These are phyloP conservation scores for Trimorus sp. DNA, from an alignment of 2,888 invertebrate species.

Conservation along the genomic window DNA sequence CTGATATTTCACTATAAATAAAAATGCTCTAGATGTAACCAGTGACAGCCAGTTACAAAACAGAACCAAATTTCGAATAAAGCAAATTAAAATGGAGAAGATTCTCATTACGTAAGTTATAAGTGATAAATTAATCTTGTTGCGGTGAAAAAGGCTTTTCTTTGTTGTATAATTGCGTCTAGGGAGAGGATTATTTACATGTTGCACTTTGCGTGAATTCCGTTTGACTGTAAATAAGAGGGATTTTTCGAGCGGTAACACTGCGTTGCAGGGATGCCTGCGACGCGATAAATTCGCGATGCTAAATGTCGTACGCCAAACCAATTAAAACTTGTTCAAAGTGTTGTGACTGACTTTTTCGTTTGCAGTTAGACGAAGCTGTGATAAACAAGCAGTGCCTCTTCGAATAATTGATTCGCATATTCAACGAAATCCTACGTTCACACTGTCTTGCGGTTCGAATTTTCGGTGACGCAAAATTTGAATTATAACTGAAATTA, in stretches of 20 bases:
- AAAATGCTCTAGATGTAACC: no score
- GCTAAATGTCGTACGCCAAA: slow-evolving; percentile 60
- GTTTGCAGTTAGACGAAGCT: slow-evolving; percentile 27
- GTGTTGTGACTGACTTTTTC: slow-evolving; percentile 48
- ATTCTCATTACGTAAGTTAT: slow-evolving; percentile 37
- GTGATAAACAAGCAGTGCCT: slow-evolving; percentile 45
- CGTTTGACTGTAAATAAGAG: slow-evolving; percentile 52
- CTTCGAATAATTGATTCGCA: slow-evolving; percentile 53
- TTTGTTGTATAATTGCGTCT: slow-evolving; percentile 42
- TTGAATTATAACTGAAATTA: slow-evolving; percentile 36
- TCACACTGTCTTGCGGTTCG: slow-evolving; percentile 14
- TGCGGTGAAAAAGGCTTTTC: slow-evolving; percentile 23
- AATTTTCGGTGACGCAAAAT: slow-evolving; percentile 14
- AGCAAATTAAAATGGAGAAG: slow-evolving; percentile 29
- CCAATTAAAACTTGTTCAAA: slow-evolving; percentile 68
- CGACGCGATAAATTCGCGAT: slow-evolving; percentile 52
- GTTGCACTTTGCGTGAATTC: slow-evolving; percentile 35
- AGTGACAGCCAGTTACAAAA: no score
- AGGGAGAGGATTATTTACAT: slow-evolving; percentile 45
- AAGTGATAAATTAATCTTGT: slow-evolving; percentile 42
- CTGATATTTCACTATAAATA: no score
- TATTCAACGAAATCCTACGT: slow-evolving; percentile 37
- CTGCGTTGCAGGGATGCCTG: slow-evolving; percentile 33
- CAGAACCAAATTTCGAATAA: background rate
- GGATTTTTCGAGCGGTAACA: slow-evolving; percentile 40